phyloP scores from a whole-genome alignment of 1,140 invertebrate species.

The Pentalonia nigronervosa region DNA sequence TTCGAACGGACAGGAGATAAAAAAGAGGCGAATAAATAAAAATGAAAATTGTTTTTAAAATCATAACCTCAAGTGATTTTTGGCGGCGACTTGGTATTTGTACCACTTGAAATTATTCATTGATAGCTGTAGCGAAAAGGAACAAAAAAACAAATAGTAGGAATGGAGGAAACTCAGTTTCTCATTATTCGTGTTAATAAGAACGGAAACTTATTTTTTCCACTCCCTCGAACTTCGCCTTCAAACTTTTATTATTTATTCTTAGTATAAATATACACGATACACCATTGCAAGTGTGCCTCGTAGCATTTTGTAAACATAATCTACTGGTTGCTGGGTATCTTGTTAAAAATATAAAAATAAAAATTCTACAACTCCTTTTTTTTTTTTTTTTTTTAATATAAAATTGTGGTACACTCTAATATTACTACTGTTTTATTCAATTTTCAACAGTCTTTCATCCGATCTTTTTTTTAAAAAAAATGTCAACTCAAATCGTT shows the following conservation, averaged over 20 bases:
- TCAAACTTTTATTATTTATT: conserved; percentile 55
- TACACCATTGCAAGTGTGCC: conserved; percentile 34
- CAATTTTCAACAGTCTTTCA: neutral
- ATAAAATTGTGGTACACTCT: neutral
- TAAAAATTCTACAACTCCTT: neutral
- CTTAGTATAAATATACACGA: conserved; percentile 24
- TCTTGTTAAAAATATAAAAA: conserved; percentile 42
- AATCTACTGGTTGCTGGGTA: neutral
- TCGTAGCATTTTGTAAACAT: conserved; percentile 38
- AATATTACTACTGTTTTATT: neutral
- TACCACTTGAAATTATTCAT: conserved; percentile 28
- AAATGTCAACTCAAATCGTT: neutral
- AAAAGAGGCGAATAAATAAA: neutral
- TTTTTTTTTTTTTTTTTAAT: conserved; percentile 45
- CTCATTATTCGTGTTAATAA: conserved; percentile 56
- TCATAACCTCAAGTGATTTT: conserved; percentile 10
- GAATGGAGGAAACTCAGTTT: conserved; percentile 1
- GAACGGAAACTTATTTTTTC: conserved; percentile 54
- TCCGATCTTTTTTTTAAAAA: neutral
- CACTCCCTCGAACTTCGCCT: conserved; percentile 21
- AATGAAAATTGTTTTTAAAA: neutral
- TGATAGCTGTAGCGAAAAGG: conserved; percentile 17
- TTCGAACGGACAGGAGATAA: neutral
- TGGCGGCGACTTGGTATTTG: neutral
- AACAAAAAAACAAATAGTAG: neutral